Percentiles rank a stretch among this genome's conserved stretches.
Evolutionary conservation across 2,888 invertebrate genomes (phyloP).

Genomic region (Sesia apiformis): DNA sequence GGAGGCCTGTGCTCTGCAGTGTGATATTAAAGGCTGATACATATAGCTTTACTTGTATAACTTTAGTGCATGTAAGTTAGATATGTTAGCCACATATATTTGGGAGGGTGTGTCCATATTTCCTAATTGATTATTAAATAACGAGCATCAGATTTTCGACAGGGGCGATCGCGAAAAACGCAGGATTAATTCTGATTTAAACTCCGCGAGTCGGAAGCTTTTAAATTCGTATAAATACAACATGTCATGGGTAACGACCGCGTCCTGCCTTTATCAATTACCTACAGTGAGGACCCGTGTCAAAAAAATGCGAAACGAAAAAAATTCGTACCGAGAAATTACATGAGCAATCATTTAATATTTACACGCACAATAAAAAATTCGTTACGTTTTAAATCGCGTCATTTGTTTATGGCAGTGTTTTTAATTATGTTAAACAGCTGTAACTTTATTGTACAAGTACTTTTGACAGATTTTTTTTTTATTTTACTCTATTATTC

Average conservation of each 20-base stretch:
- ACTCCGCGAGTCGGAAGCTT: constrained; percentile 54
- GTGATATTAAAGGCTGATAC: too few species aligned
- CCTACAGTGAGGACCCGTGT: constrained; percentile 34
- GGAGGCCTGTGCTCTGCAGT: too few species aligned
- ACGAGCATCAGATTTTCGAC: constrained; percentile 39
- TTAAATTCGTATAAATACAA: constrained; percentile 68
- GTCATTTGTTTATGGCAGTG: too few species aligned
- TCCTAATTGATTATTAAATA: constrained; percentile 36
- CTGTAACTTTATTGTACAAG: too few species aligned
- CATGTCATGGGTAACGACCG: constrained; percentile 50
- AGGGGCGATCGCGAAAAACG: constrained; percentile 41
- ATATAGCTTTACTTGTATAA: too few species aligned
- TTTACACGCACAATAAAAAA: constrained; percentile 23
- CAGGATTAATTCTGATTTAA: constrained; percentile 59
- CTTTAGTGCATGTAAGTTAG: too few species aligned
- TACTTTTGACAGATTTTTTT: too few species aligned
- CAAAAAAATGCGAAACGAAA: constrained; percentile 40
- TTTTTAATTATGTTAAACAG: too few species aligned
- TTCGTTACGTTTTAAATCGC: not conserved
- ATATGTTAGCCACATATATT: not conserved
- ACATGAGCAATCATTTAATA: constrained; percentile 40
- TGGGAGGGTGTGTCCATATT: not conserved
- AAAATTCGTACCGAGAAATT: constrained; percentile 16
- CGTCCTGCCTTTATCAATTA: constrained; percentile 66
- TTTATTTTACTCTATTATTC: too few species aligned